A percentile compares a stretch with the other conserved stretches of the same genome.
Conservation (phyloP, 1,140 invertebrate species). For the Odontomachus brunneus region DNA sequence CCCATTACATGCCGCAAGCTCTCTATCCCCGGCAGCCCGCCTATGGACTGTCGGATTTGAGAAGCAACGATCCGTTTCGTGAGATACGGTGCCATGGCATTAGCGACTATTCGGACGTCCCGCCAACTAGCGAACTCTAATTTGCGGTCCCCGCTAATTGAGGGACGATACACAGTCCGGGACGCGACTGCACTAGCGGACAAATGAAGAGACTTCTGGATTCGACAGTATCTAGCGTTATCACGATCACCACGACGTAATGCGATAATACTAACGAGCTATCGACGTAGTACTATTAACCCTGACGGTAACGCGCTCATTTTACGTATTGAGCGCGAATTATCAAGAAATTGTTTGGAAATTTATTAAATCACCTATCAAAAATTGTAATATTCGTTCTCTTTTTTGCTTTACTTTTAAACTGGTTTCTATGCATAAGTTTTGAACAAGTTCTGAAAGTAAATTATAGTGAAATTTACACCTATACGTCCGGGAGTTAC, state of each 20-base stretch:
- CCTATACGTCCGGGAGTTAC: too few relatives aligned
- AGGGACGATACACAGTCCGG: constrained; percentile 49
- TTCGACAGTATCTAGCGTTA: constrained; percentile 30
- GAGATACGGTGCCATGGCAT: constrained; percentile 54
- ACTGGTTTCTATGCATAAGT: too few relatives aligned
- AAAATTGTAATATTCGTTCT: too few relatives aligned
- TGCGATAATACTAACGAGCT: too few relatives aligned
- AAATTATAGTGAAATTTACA: too few relatives aligned
- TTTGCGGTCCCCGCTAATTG: constrained; percentile 68
- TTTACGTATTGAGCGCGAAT: too few relatives aligned
- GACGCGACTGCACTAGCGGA: constrained; percentile 27
- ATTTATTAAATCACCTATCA: too few relatives aligned
- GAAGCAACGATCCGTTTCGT: constrained; percentile 59
- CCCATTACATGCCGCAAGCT: constrained; percentile 58
- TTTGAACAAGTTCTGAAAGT: too few relatives aligned
- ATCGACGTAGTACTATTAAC: too few relatives aligned
- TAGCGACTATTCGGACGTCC: constrained; percentile 47
- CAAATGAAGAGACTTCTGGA: constrained; percentile 49
- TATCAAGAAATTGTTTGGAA: too few relatives aligned
- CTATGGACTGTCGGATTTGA: constrained; percentile 52
- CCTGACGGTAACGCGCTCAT: too few relatives aligned
- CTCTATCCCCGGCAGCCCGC: constrained; percentile 24
- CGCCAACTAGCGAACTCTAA: constrained; percentile 62
- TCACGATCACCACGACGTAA: background rate
- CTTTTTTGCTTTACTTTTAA: too few relatives aligned